Percentiles rank a stretch among this genome's conserved stretches.
Conservation (phyloP, 2,113 vertebrate species). For the Ciconia maguari region DNA sequence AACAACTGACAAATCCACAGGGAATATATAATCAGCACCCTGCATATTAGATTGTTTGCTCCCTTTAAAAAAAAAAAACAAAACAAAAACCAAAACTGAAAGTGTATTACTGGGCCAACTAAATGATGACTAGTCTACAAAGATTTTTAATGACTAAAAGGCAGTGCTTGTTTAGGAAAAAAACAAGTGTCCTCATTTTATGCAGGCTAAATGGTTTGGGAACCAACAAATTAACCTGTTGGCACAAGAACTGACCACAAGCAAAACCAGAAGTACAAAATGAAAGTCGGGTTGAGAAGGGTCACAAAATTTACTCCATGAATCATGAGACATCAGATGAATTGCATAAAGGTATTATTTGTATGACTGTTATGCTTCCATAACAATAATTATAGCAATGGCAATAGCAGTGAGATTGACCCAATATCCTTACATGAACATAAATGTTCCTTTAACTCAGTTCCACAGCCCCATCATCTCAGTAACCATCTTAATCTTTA, state of each 20-base stretch:
- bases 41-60: background rate
- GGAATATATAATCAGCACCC: background rate
- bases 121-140: background rate
- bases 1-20: background rate
- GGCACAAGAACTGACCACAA: background rate
- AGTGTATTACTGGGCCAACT: background rate
- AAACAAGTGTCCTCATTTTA: background rate
- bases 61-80: background rate
- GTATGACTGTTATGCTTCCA: background rate
- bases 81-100: background rate
- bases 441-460: background rate
- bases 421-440: background rate
- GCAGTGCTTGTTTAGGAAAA: background rate
- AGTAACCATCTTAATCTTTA: background rate
- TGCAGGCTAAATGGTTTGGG: background rate
- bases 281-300: background rate
- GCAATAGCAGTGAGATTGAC: background rate
- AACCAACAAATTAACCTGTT: background rate
- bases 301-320: background rate
- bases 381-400: background rate
- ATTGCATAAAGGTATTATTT: background rate
- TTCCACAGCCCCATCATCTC: background rate
- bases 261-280: constrained; percentile 23
- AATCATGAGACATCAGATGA: background rate
- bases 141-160: background rate